phyloP scores from a whole-genome alignment of 1,140 invertebrate species.

The Drosophila parvula region DNA sequence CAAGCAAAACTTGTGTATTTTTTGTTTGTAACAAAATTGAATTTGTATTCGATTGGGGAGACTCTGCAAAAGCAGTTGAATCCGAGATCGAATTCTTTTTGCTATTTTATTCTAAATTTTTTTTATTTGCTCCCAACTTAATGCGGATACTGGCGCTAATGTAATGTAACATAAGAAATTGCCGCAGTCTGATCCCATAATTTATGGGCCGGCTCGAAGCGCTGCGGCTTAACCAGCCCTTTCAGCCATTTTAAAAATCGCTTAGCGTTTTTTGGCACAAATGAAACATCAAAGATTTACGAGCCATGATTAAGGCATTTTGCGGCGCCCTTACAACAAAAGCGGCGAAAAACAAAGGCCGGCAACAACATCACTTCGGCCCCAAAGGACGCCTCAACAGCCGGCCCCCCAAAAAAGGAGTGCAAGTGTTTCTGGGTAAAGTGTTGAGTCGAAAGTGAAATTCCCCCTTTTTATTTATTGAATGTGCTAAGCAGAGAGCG shows the following conservation, averaged over 20 bases:
- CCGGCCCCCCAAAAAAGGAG: conserved; percentile 32
- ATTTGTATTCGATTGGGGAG: conserved; percentile 34
- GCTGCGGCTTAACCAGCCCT: conserved; percentile 33
- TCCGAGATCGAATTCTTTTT: background rate
- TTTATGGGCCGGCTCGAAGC: conserved; percentile 60
- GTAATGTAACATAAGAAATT: conserved; percentile 55
- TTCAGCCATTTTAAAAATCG: conserved; percentile 72
- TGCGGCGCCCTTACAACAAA: conserved; percentile 42
- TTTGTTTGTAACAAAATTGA: conserved; percentile 47
- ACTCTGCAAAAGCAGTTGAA: conserved; percentile 11
- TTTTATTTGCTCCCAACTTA: background rate
- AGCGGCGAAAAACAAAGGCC: conserved; percentile 54
- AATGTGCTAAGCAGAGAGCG: conserved; percentile 46
- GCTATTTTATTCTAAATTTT: background rate
- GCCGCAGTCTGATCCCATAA: conserved; percentile 61
- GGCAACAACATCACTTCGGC: conserved; percentile 7
- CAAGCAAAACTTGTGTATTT: conserved; percentile 50
- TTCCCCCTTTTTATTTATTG: conserved; percentile 62
- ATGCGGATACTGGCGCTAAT: conserved; percentile 18
- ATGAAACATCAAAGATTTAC: conserved; percentile 83
- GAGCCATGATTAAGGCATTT: conserved; percentile 80
- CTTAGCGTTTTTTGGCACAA: conserved; percentile 75
- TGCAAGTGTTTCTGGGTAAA: conserved; percentile 56
- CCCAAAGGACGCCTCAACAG: conserved; percentile 12
- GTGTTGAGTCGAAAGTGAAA: conserved; percentile 68